Evolutionary conservation across 2,888 invertebrate genomes (phyloP).

Genomic region (Bellardia pandia): DNA sequence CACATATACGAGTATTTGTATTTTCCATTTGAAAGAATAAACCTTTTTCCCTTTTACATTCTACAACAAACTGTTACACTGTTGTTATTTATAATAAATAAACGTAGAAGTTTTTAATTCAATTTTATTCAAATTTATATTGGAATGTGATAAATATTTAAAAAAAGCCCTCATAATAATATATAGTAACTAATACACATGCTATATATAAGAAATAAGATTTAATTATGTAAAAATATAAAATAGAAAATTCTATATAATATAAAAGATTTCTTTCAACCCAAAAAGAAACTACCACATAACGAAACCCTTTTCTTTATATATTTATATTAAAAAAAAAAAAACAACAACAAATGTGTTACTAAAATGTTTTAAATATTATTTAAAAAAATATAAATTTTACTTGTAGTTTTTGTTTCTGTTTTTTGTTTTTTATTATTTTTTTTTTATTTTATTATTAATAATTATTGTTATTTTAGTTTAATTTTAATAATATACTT

Average conservation of each 20-base stretch:
- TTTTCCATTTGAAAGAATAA: no score
- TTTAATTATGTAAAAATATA: conserved; percentile 36
- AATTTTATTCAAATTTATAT: conserved; percentile 42
- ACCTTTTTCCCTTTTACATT: background rate
- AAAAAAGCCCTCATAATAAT: conserved; percentile 56
- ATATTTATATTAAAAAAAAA: background rate
- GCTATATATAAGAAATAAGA: conserved; percentile 34
- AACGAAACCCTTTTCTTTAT: conserved; percentile 14
- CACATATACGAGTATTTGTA: no score
- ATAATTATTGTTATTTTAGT: conserved; percentile 60
- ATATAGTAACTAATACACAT: conserved; percentile 44
- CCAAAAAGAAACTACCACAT: background rate
- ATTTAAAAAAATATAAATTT: background rate
- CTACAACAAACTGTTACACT: conserved; percentile 29
- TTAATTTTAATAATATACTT: conserved; percentile 31
- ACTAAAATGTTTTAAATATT: conserved; percentile 30
- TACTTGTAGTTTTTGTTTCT: conserved; percentile 17
- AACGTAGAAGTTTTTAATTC: background rate
- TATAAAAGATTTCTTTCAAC: background rate
- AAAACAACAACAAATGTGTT: background rate
- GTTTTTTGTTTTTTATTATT: background rate
- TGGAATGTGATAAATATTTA: conserved; percentile 49
- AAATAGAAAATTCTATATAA: conserved; percentile 33
- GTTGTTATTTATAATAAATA: background rate
- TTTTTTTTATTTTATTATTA: conserved; percentile 25